Evolutionary conservation across 2,888 invertebrate species (phyloP).

Genomic region (Hoplodrina ambigua): DNA sequence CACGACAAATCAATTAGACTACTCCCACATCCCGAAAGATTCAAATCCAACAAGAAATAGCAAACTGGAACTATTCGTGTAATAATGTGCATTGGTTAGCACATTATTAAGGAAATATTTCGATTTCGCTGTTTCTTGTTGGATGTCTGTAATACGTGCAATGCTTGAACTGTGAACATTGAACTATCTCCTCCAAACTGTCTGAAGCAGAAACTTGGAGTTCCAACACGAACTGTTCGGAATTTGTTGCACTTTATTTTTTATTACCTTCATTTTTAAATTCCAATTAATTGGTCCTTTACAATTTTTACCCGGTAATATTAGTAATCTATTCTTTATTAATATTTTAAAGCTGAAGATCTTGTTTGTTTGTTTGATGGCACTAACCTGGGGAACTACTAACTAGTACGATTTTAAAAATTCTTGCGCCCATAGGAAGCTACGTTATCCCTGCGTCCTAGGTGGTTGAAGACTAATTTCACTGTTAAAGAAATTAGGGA

Average conservation of each 20-base stretch:
- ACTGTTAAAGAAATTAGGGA: too few species aligned
- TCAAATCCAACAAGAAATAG: constrained; percentile 3
- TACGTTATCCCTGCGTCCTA: too few species aligned
- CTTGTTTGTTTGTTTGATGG: too few species aligned
- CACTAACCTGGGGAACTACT: too few species aligned
- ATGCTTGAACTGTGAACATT: neutral
- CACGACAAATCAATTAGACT: constrained; percentile 9
- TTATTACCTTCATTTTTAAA: neutral
- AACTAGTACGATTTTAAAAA: too few species aligned
- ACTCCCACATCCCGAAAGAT: neutral
- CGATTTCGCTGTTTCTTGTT: too few species aligned
- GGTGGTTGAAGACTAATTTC: too few species aligned
- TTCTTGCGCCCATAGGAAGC: too few species aligned
- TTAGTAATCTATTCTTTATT: too few species aligned
- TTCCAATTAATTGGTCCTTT: neutral
- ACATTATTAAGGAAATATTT: too few species aligned
- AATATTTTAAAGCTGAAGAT: too few species aligned
- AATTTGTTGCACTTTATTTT: constrained; percentile 24
- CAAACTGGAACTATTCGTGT: neutral
- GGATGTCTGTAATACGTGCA: neutral
- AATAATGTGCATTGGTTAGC: neutral
- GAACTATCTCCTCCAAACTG: constrained; percentile 11
- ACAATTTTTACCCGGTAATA: neutral
- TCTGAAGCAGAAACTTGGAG: constrained; percentile 19
- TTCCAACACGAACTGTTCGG: constrained; percentile 6